A percentile compares a stretch with the other conserved stretches of the same genome.
Evolutionary conservation across 2,797 vertebrate genomes (phyloP).

Genomic region (Odontamblyopus rebecca): DNA sequence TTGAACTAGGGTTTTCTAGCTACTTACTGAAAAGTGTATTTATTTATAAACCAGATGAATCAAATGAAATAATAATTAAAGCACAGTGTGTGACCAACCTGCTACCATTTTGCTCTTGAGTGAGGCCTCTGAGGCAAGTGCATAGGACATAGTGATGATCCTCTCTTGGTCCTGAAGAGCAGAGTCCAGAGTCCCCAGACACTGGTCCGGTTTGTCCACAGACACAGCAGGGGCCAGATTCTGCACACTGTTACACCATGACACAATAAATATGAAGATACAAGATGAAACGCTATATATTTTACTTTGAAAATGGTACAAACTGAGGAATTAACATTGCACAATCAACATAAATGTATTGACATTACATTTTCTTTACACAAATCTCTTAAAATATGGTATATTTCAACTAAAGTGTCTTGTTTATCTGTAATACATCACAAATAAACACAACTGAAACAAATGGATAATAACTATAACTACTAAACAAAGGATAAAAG

Average conservation of each 20-base stretch:
- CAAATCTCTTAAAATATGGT: not conserved
- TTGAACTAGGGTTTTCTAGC: slow-evolving; percentile 6
- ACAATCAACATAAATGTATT: not conserved
- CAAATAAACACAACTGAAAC: not conserved
- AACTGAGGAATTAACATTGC: too few relatives aligned
- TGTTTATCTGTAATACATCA: not conserved
- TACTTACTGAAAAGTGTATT: slow-evolving; percentile 21
- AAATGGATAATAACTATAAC: not conserved
- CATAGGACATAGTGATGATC: slow-evolving; percentile 97
- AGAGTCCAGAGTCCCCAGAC: slow-evolving; percentile 79
- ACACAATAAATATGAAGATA: not conserved
- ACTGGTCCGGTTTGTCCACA: slow-evolving; percentile 79
- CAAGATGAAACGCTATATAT: not conserved
- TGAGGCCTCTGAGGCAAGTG: slow-evolving; percentile 94
- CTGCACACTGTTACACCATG: slow-evolving; percentile 80
- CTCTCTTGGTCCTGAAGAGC: slow-evolving; percentile 93
- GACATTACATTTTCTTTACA: not conserved
- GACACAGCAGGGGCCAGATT: slow-evolving; percentile 79
- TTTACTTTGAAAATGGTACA: not conserved
- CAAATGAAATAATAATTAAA: not conserved
- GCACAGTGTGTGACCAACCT: slow-evolving; percentile 78
- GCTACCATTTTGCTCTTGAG: slow-evolving; percentile 95
- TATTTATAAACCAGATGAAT: slow-evolving; percentile 2
- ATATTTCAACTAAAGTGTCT: not conserved
- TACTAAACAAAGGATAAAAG: not conserved